phyloP scores from a whole-genome alignment of 30 jellyfish, hydroid and myxozoan species.

The Sanderia malayensis region DNA sequence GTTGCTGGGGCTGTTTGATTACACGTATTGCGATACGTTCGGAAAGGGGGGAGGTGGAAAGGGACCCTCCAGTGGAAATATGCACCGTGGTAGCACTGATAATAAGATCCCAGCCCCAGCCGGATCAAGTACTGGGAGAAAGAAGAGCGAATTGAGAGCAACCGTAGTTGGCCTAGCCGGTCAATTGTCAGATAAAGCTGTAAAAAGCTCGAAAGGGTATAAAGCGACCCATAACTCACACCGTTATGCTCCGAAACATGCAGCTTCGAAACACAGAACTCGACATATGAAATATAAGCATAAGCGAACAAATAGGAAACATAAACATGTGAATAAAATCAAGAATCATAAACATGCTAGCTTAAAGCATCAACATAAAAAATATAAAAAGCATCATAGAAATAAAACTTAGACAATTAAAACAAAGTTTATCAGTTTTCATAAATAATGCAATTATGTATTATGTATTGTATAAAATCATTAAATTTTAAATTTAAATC shows the following conservation, averaged over 20 bases:
- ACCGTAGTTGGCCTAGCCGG: no score
- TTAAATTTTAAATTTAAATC: no score
- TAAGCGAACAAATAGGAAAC: background rate
- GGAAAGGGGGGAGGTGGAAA: slow-evolving; percentile 91
- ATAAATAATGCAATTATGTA: no score
- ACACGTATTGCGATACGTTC: slow-evolving; percentile 79
- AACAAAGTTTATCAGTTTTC: no score
- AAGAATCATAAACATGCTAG: no score
- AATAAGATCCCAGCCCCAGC: slow-evolving; percentile 38
- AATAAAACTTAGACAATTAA: no score
- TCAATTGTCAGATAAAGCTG: no score
- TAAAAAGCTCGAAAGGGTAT: no score
- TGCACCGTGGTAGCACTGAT: slow-evolving; percentile 34
- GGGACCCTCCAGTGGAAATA: slow-evolving; percentile 76
- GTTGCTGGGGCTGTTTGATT: slow-evolving; percentile 61
- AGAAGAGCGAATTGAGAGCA: background rate
- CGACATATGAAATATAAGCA: background rate
- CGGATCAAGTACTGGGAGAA: background rate
- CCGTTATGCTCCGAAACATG: background rate
- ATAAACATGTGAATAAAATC: background rate
- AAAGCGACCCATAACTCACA: background rate
- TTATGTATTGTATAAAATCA: no score
- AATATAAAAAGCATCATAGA: background rate
- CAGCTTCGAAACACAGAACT: slow-evolving; percentile 9
- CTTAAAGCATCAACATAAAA: background rate